A percentile compares a stretch with the other conserved stretches of the same genome.
Evolutionary conservation across 2,797 vertebrate genomes (phyloP).

Genomic region (Anguilla megastoma): DNA sequence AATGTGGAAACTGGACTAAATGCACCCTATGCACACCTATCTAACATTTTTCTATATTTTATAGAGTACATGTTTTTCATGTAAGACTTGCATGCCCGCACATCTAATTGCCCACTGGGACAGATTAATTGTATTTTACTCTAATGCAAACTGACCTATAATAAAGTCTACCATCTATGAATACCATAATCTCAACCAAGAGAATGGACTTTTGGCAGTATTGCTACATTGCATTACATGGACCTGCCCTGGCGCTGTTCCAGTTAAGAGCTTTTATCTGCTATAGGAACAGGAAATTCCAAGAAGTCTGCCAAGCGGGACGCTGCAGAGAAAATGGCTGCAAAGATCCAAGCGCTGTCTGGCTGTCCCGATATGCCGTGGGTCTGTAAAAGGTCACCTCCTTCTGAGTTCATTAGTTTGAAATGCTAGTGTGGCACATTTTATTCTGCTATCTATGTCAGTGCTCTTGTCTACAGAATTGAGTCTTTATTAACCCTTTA

Average conservation of each 20-base stretch:
- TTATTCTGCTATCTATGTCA: neutral
- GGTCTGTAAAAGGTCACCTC: conserved; percentile 63
- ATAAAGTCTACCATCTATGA: neutral
- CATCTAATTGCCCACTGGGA: neutral
- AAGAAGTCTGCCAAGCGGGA: conserved; percentile 82
- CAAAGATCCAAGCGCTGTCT: conserved; percentile 76
- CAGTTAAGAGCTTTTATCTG: neutral
- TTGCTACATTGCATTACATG: neutral
- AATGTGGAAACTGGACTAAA: neutral
- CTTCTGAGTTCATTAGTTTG: neutral
- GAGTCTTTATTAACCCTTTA: neutral
- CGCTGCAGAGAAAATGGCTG: conserved; percentile 77
- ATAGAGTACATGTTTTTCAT: neutral
- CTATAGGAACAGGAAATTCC: conserved; percentile 76
- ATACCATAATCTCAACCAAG: neutral
- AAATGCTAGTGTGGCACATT: neutral
- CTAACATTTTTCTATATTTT: conserved; percentile 2
- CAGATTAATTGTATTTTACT: neutral
- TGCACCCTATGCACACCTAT: neutral
- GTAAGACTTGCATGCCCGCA: neutral
- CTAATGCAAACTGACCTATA: neutral
- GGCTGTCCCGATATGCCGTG: conserved; percentile 79
- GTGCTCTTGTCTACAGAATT: neutral
- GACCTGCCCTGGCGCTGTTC: neutral
- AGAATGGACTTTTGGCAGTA: neutral